phyloP scores from a whole-genome alignment of 2,797 vertebrate genomes.

The Cetoscarus ocellatus region DNA sequence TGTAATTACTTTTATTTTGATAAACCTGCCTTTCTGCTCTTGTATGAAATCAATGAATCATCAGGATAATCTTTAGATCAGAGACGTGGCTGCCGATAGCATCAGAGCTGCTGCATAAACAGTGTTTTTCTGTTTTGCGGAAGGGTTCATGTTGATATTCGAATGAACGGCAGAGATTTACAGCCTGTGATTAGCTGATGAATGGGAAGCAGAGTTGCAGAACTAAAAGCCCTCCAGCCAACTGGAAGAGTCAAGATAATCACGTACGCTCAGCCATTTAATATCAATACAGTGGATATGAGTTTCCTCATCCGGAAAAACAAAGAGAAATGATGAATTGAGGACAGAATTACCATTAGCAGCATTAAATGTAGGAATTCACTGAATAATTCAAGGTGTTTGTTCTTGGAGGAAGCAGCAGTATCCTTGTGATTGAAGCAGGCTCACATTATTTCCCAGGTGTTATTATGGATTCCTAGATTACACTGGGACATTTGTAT shows the following conservation, averaged over 20 bases:
- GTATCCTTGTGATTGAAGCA: constrained; percentile 45
- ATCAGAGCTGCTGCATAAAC: constrained; percentile 30
- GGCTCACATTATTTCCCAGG: constrained; percentile 19
- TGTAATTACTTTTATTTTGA: not conserved
- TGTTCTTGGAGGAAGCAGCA: constrained; percentile 29
- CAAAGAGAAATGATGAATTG: constrained; percentile 73
- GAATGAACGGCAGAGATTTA: constrained; percentile 53
- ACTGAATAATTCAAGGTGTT: constrained; percentile 66
- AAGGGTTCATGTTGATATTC: constrained; percentile 38
- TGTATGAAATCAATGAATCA: constrained; percentile 15
- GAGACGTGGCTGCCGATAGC: constrained; percentile 25
- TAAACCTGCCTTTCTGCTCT: constrained; percentile 22
- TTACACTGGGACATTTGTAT: constrained; percentile 11
- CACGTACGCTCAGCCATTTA: constrained; percentile 63
- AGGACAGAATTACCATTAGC: constrained; percentile 58
- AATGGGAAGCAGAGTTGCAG: constrained; percentile 60
- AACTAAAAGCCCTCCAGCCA: constrained; percentile 72
- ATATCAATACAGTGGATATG: constrained; percentile 68
- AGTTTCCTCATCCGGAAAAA: constrained; percentile 69
- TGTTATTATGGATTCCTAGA: constrained; percentile 23
- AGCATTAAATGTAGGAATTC: constrained; percentile 38
- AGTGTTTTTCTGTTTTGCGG: constrained; percentile 39
- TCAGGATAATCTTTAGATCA: constrained; percentile 28
- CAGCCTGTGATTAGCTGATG: constrained; percentile 73
- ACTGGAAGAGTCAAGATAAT: constrained; percentile 74